Percentiles rank a stretch among this genome's conserved stretches.
Conservation (phyloP, 2,797 vertebrate species). For the Myripristis jacobus region DNA sequence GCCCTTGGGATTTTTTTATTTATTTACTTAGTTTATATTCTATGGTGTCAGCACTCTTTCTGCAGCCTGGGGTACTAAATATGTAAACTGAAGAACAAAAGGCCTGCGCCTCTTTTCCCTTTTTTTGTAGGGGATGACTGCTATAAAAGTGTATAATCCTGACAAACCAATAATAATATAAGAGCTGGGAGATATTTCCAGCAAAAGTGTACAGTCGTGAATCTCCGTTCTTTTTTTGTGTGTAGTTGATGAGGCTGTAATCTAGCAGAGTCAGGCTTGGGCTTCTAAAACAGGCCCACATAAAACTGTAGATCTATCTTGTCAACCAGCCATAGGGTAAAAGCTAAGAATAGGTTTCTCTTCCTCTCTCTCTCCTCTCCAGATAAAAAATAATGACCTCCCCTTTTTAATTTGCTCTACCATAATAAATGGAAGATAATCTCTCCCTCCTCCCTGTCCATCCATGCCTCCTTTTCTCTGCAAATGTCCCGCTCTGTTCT, state of each 20-base stretch:
- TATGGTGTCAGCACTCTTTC: slow-evolving; percentile 52
- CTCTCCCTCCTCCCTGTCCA: slow-evolving; percentile 51
- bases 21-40: slow-evolving; percentile 68
- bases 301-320: slow-evolving; percentile 56
- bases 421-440: slow-evolving; percentile 77
- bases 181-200: slow-evolving; percentile 4
- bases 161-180: slow-evolving; percentile 15
- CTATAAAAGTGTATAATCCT: slow-evolving; percentile 29
- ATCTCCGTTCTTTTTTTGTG: slow-evolving; percentile 5
- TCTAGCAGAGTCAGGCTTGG: slow-evolving; percentile 4
- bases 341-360: slow-evolving; percentile 74
- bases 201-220: background rate
- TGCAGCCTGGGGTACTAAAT: slow-evolving; percentile 46
- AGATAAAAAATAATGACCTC: slow-evolving; percentile 77
- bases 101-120: slow-evolving; percentile 18
- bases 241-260: slow-evolving; percentile 25
- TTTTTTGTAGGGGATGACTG: slow-evolving; percentile 14
- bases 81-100: slow-evolving; percentile 47
- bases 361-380: slow-evolving; percentile 29
- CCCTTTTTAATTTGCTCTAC: slow-evolving; percentile 71
- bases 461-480: slow-evolving; percentile 43
- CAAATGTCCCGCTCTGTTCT: slow-evolving; percentile 53
- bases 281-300: slow-evolving; percentile 43
- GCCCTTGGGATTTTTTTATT: slow-evolving; percentile 59
- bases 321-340: slow-evolving; percentile 37